These are phyloP conservation scores for Mesembrinibis cayennensis DNA, from an alignment of 2,113 vertebrate species.

Conservation along the genomic window DNA sequence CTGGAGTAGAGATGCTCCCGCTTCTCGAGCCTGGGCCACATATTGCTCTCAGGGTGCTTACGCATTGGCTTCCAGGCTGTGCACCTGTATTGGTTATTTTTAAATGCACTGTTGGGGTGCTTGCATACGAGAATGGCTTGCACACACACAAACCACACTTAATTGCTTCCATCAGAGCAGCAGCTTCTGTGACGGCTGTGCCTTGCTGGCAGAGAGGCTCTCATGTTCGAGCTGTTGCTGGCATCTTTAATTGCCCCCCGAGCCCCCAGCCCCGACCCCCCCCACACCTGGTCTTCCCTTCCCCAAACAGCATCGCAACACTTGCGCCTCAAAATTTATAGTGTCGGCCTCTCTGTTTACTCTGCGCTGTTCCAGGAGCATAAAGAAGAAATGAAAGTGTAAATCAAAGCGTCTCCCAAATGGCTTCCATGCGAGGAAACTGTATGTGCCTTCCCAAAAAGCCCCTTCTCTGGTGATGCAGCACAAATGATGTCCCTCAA, in stretches of 20 bases:
- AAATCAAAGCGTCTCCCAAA: background rate
- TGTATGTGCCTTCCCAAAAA: accelerated
- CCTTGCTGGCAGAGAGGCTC: background rate
- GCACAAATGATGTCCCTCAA: accelerated
- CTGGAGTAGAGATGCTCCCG: accelerated
- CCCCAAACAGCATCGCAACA: accelerated
- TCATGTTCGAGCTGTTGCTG: background rate
- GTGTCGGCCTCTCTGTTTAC: background rate
- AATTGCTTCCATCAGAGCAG: background rate
- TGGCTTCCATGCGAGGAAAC: accelerated
- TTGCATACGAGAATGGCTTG: accelerated
- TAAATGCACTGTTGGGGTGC: background rate
- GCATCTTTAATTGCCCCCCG: background rate
- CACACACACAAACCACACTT: background rate
- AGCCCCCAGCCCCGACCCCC: background rate
- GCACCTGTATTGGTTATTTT: background rate
- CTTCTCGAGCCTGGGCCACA: background rate
- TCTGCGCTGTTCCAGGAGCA: background rate
- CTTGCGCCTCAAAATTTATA: background rate
- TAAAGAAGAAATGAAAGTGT: background rate
- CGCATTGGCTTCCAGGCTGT: background rate
- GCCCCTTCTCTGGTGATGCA: accelerated
- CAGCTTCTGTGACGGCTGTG: background rate
- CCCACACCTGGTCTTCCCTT: background rate
- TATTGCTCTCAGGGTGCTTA: accelerated